phyloP scores from a whole-genome alignment of 2,113 vertebrate species.

The Corythoichthys haematopterus region DNA sequence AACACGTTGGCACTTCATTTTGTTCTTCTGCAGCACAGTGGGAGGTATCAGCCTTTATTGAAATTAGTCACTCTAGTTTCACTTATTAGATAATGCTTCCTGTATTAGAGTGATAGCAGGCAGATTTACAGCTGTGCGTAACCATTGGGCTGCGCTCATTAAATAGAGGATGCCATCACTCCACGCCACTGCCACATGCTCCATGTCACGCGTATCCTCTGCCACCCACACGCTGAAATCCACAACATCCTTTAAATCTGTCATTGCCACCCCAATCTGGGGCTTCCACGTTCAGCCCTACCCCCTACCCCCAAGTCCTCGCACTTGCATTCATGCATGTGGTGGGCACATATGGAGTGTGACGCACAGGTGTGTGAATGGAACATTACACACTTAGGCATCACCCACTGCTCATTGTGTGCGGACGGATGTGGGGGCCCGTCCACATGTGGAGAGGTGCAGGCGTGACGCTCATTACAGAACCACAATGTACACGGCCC shows the following conservation, averaged over 20 bases:
- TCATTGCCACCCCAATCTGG: conserved; percentile 84
- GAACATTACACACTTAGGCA: conserved; percentile 6
- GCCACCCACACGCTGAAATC: conserved; percentile 83
- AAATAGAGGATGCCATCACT: conserved; percentile 95
- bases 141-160: conserved; percentile 78
- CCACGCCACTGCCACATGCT: conserved; percentile 80
- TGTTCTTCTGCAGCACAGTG: conserved; percentile 24
- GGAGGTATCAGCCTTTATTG: conserved; percentile 64
- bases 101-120: conserved; percentile 79
- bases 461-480: conserved; percentile 57
- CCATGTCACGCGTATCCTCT: conserved; percentile 87
- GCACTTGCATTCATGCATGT: conserved; percentile 27
- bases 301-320: conserved; percentile 31
- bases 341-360: conserved; percentile 32
- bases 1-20: conserved; percentile 6
- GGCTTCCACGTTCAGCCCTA: conserved; percentile 77
- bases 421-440: conserved; percentile 71
- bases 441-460: conserved; percentile 71
- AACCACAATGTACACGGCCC: conserved; percentile 62
- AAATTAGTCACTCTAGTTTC: conserved; percentile 67
- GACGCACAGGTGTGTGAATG: conserved; percentile 36
- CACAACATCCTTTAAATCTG: conserved; percentile 99
- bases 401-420: conserved; percentile 23
- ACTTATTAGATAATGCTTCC: conserved; percentile 82
- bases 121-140: conserved; percentile 78